Evolutionary conservation across 1,140 invertebrate genomes (phyloP).

Genomic region (Pemphigus obesinymphae): DNA sequence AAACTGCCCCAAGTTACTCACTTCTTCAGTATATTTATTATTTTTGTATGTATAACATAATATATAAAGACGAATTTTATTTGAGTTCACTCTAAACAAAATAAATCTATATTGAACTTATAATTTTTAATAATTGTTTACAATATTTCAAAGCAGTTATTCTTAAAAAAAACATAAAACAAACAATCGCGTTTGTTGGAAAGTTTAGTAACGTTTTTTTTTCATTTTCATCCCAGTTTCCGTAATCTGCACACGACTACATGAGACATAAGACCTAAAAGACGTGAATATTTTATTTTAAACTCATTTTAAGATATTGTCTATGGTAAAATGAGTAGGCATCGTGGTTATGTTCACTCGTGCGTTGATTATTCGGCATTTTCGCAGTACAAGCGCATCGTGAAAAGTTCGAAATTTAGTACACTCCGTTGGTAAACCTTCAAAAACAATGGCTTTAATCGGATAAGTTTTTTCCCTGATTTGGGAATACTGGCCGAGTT

Average conservation of each 20-base stretch:
- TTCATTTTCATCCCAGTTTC: too few relatives aligned
- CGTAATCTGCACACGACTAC: slow-evolving; percentile 5
- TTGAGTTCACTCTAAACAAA: too few relatives aligned
- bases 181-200: too few relatives aligned
- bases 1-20: too few relatives aligned
- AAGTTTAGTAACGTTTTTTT: background rate
- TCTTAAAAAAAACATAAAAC: too few relatives aligned
- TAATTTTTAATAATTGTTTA: too few relatives aligned
- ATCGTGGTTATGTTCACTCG: background rate
- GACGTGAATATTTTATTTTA: slow-evolving; percentile 36
- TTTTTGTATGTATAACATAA: too few relatives aligned
- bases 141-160: too few relatives aligned
- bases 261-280: background rate
- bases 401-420: slow-evolving; percentile 18
- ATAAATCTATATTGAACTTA: too few relatives aligned
- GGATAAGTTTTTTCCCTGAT: background rate
- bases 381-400: background rate
- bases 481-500: background rate
- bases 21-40: too few relatives aligned
- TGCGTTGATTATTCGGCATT: slow-evolving; percentile 24
- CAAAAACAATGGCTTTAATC: slow-evolving; percentile 14
- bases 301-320: background rate
- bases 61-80: too few relatives aligned
- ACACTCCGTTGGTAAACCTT: background rate
- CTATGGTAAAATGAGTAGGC: background rate